A percentile compares a stretch with the other conserved stretches of the same genome.
Evolutionary conservation across 2,888 invertebrate species (phyloP).

Genomic region (Prenolepis imparis): DNA sequence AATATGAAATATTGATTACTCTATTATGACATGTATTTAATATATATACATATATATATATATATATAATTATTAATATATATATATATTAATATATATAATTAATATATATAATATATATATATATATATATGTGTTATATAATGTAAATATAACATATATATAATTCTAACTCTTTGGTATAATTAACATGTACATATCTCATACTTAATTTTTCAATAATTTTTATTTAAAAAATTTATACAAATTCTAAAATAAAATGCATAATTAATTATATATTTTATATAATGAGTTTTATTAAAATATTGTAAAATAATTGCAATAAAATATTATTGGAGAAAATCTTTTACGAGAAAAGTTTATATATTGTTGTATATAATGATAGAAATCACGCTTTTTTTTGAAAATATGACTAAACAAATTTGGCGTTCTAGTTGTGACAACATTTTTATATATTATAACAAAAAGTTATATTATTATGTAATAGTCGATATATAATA

Average conservation of each 20-base stretch:
- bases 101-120: background rate
- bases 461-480: background rate
- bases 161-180: background rate
- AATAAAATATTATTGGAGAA: background rate
- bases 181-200: background rate
- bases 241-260: background rate
- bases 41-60: background rate
- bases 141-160: background rate
- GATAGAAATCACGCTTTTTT: background rate
- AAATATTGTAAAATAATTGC: background rate
- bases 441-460: background rate
- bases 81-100: too few relatives aligned
- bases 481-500: background rate
- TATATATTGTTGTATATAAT: background rate
- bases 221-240: background rate
- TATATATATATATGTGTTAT: background rate
- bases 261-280: slow-evolving; percentile 2
- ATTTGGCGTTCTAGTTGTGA: background rate
- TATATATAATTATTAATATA: background rate
- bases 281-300: background rate
- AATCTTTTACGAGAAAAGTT: background rate
- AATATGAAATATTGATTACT: background rate
- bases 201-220: background rate
- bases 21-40: background rate
- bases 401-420: background rate